phyloP scores from a whole-genome alignment of 2,797 vertebrate genomes.

The Oreonectes daqikongensis region DNA sequence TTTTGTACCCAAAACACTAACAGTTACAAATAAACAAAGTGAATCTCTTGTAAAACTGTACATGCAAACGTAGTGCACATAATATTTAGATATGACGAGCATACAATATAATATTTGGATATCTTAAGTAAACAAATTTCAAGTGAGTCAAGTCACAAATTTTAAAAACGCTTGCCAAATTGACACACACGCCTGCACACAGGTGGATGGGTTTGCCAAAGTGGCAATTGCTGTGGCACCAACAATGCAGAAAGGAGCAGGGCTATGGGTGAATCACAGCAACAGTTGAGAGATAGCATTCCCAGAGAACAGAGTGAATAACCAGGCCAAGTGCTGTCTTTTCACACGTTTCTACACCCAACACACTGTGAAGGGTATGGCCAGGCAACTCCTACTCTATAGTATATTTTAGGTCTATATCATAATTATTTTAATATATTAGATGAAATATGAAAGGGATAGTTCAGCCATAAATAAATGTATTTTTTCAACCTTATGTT shows the following conservation, averaged over 20 bases:
- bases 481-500: too few species aligned
- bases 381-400: not conserved
- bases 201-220: slow-evolving; percentile 47
- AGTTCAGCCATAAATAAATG: too few species aligned
- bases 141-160: slow-evolving; percentile 80
- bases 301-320: slow-evolving; percentile 11
- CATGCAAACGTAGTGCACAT: slow-evolving; percentile 90
- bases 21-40: slow-evolving; percentile 77
- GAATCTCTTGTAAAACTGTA: slow-evolving; percentile 91
- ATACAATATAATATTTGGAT: slow-evolving; percentile 84
- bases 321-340: slow-evolving; percentile 30
- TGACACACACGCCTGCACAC: slow-evolving; percentile 21
- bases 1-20: slow-evolving; percentile 75
- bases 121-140: slow-evolving; percentile 86
- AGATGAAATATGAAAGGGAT: not conserved
- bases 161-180: slow-evolving; percentile 64
- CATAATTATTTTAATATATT: not conserved
- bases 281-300: slow-evolving; percentile 29
- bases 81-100: slow-evolving; percentile 85
- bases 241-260: slow-evolving; percentile 31
- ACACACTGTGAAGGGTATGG: not conserved
- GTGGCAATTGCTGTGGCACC: slow-evolving; percentile 43
- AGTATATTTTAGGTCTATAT: not conserved
- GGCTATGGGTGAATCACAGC: slow-evolving; percentile 26
- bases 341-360: slow-evolving; percentile 9